Base-by-base conservation (phyloP, 2,888 invertebrate genomes). In the Desoria tigrina region DNA sequence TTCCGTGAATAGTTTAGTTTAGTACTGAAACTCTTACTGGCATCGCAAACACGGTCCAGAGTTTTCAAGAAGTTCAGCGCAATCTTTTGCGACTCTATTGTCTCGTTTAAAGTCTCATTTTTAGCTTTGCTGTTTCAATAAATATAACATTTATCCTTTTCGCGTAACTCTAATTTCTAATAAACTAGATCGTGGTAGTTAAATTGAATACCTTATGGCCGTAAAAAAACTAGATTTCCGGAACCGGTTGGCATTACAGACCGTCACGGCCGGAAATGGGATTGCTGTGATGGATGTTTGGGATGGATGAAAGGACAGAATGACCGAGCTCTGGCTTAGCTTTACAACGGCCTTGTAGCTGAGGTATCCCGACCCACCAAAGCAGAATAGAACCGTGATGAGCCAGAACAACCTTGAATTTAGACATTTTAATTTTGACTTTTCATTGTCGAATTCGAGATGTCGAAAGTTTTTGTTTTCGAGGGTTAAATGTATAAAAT, bases 181-280 rank as follows among this genome's bases (percentile, higher is more conserved):
- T n/a, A n/a, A n/a, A n/a, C n/a, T n/a, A n/a, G n/a, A n/a, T n/a
- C n/a, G n/a, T n/a, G n/a, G n/a, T n/a, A n/a, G n/a, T n/a, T n/a
- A n/a, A n/a, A 39, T 39, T 39, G 7, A 9, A 49, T 49, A 49
- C 49, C 7, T 7, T 14, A 49, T 11, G 7, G 21, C n/a, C 7
- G 7, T 21, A 11, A 24, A 21, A 11, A 55, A n/a, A n/a, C 6
- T 11, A 4, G 55, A 55, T 18, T 55, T 55, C 21, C 28, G 11
- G 55, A 55, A 55, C 4, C 55, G 28, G 79, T 92, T 92, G 79
- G 90, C 88, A 78, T 91, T 92, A 79, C 92, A 92, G 67, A 92
- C 85, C 0, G 92, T 92, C 1, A 92, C 82, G 0, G 92, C 89
- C 0, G 92, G 92, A 80, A 92, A 92, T 0, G 92, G 92, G 65